Evolutionary conservation across 2,797 vertebrate genomes (phyloP), one percentile per base, ranked within the genome.

Genomic region (Microcaecilia unicolor): DNA sequence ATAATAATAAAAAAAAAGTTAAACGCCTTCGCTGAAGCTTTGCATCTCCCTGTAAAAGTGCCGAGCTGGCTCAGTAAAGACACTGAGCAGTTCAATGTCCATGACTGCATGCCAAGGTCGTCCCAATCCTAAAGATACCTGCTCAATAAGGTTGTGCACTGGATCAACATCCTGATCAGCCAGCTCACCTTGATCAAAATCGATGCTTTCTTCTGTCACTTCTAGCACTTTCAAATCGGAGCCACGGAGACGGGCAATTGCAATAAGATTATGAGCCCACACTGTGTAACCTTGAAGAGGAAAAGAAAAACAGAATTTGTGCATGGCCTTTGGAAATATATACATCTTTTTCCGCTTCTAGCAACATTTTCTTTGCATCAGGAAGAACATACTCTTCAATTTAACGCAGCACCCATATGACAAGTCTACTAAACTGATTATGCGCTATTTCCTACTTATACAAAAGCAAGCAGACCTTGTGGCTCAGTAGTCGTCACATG

Each of bases 221-320:
- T 91, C 90, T 43, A 99, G 84, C 44, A 93, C 74, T 48, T 85
- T 88, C 23, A 99, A 85, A 61, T 89, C 90, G 63, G 90, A 89
- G 62, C 95, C 93, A 37, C 93, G 89, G 64, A 99, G 90, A 18
- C 96, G 90, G 55, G 96, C 92, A 49, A 99, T 92, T 68, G 96
- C 96, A 52, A 99, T 93, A 54, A 99, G 77, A 65, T 98, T 99
- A 73, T 99, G 94, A 37, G 93, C 92, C 93, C 95, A 99, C 34
- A 98, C 85, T 2, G 87, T 96, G 76, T 97, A 98, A 69, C 93
- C 95, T 99, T 31, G 10, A 44, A 55, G 33, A 16, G n/a, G n/a
- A n/a, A n/a, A n/a, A 47, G 31, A 33, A 62, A n/a, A n/a, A n/a
- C n/a, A n/a, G n/a, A n/a, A n/a, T n/a, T n/a, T n/a, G n/a, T n/a